Evolutionary conservation across 2,113 vertebrate species (phyloP).

Genomic region (Crotalus tigris): DNA sequence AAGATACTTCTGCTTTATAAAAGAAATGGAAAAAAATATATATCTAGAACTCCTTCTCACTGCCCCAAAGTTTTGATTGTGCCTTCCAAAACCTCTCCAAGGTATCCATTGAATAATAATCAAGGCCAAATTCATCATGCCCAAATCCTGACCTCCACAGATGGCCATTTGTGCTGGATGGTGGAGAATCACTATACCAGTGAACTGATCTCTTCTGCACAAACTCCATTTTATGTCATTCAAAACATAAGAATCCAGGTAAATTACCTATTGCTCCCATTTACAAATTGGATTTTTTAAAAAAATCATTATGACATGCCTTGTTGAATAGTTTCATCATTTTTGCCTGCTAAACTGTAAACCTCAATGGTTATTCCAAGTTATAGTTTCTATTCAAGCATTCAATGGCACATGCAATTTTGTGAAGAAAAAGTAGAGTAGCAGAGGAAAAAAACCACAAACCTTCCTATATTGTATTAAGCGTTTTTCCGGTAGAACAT

Average conservation of each 20-base stretch:
- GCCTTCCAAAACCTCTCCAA: neutral
- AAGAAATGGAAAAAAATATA: neutral
- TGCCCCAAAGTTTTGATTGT: neutral
- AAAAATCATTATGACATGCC: neutral
- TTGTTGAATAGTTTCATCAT: neutral
- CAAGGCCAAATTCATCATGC: neutral
- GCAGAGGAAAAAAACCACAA: neutral
- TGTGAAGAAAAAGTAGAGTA: neutral
- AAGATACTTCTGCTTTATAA: neutral
- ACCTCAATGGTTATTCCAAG: neutral
- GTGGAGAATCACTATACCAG: neutral
- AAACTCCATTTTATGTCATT: neutral
- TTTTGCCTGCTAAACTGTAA: neutral
- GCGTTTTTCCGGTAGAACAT: constrained; percentile 24
- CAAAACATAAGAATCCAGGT: neutral
- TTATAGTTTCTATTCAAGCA: neutral
- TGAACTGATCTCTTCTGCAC: neutral
- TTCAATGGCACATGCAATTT: neutral
- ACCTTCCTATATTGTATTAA: neutral
- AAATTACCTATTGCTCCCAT: neutral
- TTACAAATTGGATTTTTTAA: neutral
- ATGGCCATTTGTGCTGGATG: no score
- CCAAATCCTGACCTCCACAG: neutral
- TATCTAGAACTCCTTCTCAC: neutral
- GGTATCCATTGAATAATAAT: neutral